Conservation (phyloP, 1,140 invertebrate genomes). For the Drosophila eugracilis region DNA sequence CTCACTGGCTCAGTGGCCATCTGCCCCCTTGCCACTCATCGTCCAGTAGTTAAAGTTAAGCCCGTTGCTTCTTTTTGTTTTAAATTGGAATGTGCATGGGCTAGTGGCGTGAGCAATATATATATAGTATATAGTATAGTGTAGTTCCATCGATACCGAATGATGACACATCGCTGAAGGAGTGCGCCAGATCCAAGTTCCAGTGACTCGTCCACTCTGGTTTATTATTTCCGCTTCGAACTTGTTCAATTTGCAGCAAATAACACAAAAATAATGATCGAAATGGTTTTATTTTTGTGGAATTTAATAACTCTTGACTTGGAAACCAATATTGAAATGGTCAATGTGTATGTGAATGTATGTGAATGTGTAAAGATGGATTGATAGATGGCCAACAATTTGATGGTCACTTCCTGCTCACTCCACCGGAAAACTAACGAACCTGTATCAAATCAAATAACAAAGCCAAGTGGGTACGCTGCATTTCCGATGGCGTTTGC, state of each 20-base stretch:
- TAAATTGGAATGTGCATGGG: constrained; percentile 9
- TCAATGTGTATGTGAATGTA: too few species aligned
- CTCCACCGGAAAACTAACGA: background rate
- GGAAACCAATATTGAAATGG: background rate
- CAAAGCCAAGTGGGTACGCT: too few species aligned
- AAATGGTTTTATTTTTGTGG: constrained; percentile 11
- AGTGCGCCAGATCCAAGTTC: background rate
- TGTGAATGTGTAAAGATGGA: background rate
- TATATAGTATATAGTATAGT: too few species aligned
- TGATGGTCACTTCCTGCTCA: constrained; percentile 2
- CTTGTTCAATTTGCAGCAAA: constrained; percentile 2
- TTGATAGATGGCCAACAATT: constrained; percentile 3
- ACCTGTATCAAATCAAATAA: background rate
- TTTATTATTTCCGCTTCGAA: constrained; percentile 23
- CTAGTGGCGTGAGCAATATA: background rate
- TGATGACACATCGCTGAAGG: constrained; percentile 26
- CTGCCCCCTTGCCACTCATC: background rate
- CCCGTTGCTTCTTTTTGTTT: constrained; percentile 26
- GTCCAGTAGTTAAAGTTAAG: constrained; percentile 31
- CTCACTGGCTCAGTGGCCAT: too few species aligned
- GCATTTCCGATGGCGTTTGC: background rate
- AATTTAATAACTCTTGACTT: constrained; percentile 15
- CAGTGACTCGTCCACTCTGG: background rate
- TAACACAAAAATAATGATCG: background rate
- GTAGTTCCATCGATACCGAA: constrained; percentile 23